Evolutionary conservation across 2,113 vertebrate species (phyloP).

Genomic region (Plecotus auritus): DNA sequence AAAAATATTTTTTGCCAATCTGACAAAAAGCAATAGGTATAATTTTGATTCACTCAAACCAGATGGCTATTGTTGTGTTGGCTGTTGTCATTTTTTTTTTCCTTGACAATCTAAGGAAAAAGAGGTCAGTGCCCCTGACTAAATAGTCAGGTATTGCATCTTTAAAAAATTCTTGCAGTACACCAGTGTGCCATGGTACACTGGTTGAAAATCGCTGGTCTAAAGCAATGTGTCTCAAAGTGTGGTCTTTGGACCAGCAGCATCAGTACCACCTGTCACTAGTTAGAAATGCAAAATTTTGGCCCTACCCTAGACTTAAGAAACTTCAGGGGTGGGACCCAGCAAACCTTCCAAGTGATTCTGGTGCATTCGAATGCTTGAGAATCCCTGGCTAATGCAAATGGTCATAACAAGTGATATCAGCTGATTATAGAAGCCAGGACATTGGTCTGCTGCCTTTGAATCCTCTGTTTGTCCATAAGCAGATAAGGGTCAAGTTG

Average conservation of each 20-base stretch:
- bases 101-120: background rate
- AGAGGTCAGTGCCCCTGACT: background rate
- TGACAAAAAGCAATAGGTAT: background rate
- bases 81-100: background rate
- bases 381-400: background rate
- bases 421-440: background rate
- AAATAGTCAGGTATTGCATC: background rate
- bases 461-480: background rate
- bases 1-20: background rate
- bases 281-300: background rate
- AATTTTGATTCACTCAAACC: background rate
- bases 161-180: background rate
- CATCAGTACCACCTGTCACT: background rate
- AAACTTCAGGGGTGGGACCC: background rate
- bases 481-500: accelerated
- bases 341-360: background rate
- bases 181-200: background rate
- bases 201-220: background rate
- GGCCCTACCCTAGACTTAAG: background rate
- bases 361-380: background rate
- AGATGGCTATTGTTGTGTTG: background rate
- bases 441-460: background rate
- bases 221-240: background rate
- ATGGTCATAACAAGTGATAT: background rate
- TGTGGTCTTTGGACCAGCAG: background rate